Percentiles rank a stretch among this genome's conserved stretches.
Evolutionary conservation across 2,888 invertebrate species (phyloP).

Genomic region (Galeopsomyia nigrocyanea): DNA sequence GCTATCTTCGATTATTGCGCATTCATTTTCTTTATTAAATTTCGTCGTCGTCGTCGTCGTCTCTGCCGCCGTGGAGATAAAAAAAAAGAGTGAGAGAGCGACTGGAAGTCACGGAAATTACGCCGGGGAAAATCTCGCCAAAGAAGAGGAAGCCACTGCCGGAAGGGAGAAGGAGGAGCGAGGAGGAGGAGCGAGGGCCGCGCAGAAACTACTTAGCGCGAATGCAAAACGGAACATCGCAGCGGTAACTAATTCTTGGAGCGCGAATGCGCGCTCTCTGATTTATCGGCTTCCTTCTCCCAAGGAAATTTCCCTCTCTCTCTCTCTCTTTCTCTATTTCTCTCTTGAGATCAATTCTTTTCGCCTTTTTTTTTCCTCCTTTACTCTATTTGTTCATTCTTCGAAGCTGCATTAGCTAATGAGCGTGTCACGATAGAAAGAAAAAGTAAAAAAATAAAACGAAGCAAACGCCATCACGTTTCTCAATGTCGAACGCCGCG

Average conservation of each 20-base stretch:
- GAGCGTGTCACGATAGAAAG: conserved; percentile 5
- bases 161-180: conserved; percentile 39
- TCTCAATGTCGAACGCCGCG: background rate
- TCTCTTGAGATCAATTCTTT: no score
- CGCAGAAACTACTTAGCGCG: conserved; percentile 60
- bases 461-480: no score
- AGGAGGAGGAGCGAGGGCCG: conserved; percentile 34
- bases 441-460: no score
- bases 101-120: conserved; percentile 38
- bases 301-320: background rate
- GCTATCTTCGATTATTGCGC: conserved; percentile 29
- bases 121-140: conserved; percentile 1
- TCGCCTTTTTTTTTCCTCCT: no score
- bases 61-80: background rate
- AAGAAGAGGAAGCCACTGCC: conserved; percentile 40
- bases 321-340: background rate
- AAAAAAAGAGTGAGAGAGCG: background rate
- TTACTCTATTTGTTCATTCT: no score
- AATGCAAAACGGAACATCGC: conserved; percentile 63
- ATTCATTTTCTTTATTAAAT: conserved; percentile 44
- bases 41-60: conserved; percentile 6
- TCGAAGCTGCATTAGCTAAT: conserved; percentile 42
- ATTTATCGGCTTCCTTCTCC: conserved; percentile 61
- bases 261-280: conserved; percentile 51
- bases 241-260: conserved; percentile 64